A percentile compares a stretch with the other conserved stretches of the same genome.
These are phyloP conservation scores for Eupithecia exiguata DNA, from an alignment of 2,888 invertebrate genomes.

Conservation along the genomic window DNA sequence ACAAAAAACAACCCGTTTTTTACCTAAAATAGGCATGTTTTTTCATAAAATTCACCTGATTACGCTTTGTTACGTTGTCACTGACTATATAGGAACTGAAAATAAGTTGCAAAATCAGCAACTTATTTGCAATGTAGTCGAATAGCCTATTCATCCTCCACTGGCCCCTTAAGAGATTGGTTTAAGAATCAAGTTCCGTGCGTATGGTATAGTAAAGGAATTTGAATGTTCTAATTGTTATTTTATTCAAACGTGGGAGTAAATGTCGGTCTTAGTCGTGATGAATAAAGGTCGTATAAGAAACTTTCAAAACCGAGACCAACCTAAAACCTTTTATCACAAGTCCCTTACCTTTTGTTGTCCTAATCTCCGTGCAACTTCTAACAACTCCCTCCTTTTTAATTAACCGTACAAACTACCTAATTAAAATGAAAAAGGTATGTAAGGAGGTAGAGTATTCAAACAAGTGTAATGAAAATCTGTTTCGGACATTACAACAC, in stretches of 20 bases:
- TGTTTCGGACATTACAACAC: neutral
- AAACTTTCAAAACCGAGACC: conserved; percentile 36
- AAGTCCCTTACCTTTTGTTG: conserved; percentile 36
- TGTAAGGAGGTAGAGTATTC: conserved; percentile 13
- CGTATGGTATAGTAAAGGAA: neutral
- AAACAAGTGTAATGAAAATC: conserved; percentile 29
- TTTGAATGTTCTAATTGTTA: conserved; percentile 22
- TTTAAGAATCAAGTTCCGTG: neutral
- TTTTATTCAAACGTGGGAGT: conserved; percentile 29
- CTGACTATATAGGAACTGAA: too few species aligned
- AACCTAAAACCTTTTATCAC: conserved; percentile 37
- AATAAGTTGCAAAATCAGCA: too few species aligned
- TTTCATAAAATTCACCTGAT: too few species aligned
- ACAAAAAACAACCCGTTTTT: too few species aligned
- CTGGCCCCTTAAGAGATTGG: too few species aligned
- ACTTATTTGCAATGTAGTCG: too few species aligned
- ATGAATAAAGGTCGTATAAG: conserved; percentile 48
- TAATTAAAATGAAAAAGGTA: conserved; percentile 46
- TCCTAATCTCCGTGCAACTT: conserved; percentile 47
- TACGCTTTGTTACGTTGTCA: too few species aligned
- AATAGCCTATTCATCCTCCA: too few species aligned
- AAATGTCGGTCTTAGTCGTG: conserved; percentile 35
- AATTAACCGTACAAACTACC: conserved; percentile 50
- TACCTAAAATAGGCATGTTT: too few species aligned
- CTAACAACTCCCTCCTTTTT: conserved; percentile 49